These are phyloP conservation scores for Tachysurus vachellii DNA, from an alignment of 2,113 vertebrate species.

Conservation along the genomic window DNA sequence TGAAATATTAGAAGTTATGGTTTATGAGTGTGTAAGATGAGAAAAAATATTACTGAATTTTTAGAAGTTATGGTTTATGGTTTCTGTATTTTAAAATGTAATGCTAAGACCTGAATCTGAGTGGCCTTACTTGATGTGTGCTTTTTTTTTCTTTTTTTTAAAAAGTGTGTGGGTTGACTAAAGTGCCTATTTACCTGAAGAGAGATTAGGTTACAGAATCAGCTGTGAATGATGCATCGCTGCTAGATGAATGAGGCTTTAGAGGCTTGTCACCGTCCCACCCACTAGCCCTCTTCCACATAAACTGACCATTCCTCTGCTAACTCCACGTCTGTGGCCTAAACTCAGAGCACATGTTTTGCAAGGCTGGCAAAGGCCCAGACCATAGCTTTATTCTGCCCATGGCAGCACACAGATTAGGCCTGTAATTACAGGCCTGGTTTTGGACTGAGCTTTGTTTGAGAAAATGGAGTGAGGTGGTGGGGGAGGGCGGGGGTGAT, in stretches of 20 bases:
- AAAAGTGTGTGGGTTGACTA: neutral
- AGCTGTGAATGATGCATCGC: neutral
- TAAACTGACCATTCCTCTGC: slow-evolving; percentile 36
- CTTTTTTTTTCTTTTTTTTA: too few species aligned
- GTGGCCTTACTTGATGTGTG: neutral
- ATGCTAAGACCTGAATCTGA: neutral
- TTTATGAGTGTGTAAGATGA: slow-evolving; percentile 26
- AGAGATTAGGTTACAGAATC: neutral
- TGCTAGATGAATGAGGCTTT: slow-evolving; percentile 1
- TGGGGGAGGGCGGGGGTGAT: slow-evolving; percentile 59
- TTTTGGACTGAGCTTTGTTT: slow-evolving; percentile 70
- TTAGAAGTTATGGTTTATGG: slow-evolving; percentile 19
- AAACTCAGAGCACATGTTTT: slow-evolving; percentile 72
- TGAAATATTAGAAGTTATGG: slow-evolving; percentile 21
- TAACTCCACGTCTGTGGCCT: slow-evolving; percentile 45
- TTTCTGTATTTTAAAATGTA: neutral
- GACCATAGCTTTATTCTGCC: slow-evolving; percentile 69
- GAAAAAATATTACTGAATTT: slow-evolving; percentile 30
- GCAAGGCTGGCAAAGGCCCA: slow-evolving; percentile 63
- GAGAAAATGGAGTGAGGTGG: slow-evolving; percentile 55
- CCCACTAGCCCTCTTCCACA: neutral
- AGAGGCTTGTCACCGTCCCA: neutral
- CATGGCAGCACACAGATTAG: slow-evolving; percentile 70
- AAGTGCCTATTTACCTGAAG: slow-evolving; percentile 2
- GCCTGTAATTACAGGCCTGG: slow-evolving; percentile 75